phyloP scores from a whole-genome alignment of 2,113 vertebrate species.

The Eptesicus fuscus region DNA sequence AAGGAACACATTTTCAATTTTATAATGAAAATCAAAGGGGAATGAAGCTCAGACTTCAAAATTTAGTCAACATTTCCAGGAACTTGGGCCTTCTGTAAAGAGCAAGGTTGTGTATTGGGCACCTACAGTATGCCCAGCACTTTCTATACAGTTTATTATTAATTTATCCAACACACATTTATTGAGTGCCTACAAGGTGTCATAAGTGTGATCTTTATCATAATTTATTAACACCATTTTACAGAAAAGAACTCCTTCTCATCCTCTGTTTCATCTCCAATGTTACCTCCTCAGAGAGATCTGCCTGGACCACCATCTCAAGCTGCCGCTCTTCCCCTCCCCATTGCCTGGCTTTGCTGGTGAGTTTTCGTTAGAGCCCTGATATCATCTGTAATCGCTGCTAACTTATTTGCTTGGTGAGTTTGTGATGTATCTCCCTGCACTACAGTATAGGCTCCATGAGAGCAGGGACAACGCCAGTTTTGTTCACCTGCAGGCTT shows the following conservation, averaged over 20 bases:
- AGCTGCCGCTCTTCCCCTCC: not conserved
- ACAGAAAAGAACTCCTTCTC: not conserved
- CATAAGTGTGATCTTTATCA: not conserved
- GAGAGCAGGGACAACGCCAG: not conserved
- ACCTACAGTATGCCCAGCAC: not conserved
- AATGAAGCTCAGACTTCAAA: conserved; percentile 52
- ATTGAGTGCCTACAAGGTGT: not conserved
- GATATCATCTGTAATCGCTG: not conserved
- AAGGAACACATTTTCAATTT: conserved; percentile 68
- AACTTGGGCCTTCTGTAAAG: conserved; percentile 46
- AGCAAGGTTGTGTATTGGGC: not conserved
- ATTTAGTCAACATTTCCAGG: conserved; percentile 67
- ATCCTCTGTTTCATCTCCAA: not conserved
- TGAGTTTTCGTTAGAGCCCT: not conserved
- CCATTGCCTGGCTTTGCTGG: too few species aligned
- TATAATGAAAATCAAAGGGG: conserved; percentile 67
- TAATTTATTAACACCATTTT: not conserved
- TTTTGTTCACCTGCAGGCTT: not conserved
- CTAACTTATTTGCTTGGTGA: not conserved
- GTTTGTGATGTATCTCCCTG: not conserved
- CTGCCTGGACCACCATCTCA: not conserved
- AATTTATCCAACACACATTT: not conserved
- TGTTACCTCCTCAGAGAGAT: not conserved
- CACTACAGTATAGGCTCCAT: not conserved
- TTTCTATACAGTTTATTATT: not conserved